A percentile compares a stretch with the other conserved stretches of the same genome.
These are phyloP conservation scores for Atherinosoma microstoma DNA, from an alignment of 2,797 vertebrate genomes.

Conservation along the genomic window DNA sequence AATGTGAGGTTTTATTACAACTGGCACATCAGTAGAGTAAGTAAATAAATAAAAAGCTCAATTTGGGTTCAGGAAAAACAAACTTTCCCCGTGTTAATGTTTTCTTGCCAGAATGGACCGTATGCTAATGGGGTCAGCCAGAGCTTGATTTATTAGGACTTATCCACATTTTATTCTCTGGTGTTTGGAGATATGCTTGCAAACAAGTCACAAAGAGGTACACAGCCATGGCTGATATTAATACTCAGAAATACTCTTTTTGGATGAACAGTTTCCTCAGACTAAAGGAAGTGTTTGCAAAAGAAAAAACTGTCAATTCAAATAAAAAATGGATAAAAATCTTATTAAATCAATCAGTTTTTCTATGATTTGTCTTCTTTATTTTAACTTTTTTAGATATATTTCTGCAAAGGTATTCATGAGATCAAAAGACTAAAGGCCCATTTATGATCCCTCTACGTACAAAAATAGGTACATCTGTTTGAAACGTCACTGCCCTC, in stretches of 20 bases:
- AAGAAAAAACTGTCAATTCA: neutral
- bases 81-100: constrained; percentile 12
- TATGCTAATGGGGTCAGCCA: neutral
- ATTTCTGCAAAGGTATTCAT: neutral
- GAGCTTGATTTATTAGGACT: neutral
- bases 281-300: neutral
- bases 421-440: too few relatives aligned
- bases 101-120: constrained; percentile 9
- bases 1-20: constrained; percentile 45
- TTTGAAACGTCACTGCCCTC: too few relatives aligned
- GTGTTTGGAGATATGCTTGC: neutral
- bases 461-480: too few relatives aligned
- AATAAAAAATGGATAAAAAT: neutral
- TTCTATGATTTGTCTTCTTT: neutral
- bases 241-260: too few relatives aligned
- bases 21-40: constrained; percentile 38
- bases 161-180: neutral
- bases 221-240: too few relatives aligned
- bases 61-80: constrained; percentile 21
- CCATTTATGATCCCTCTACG: too few relatives aligned
- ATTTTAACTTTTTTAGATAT: neutral
- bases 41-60: constrained; percentile 1
- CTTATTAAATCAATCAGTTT: neutral
- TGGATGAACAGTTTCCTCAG: too few relatives aligned
- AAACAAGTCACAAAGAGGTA: neutral